Evolutionary conservation across 2,888 invertebrate species (phyloP).

Genomic region (Aelia acuminata): DNA sequence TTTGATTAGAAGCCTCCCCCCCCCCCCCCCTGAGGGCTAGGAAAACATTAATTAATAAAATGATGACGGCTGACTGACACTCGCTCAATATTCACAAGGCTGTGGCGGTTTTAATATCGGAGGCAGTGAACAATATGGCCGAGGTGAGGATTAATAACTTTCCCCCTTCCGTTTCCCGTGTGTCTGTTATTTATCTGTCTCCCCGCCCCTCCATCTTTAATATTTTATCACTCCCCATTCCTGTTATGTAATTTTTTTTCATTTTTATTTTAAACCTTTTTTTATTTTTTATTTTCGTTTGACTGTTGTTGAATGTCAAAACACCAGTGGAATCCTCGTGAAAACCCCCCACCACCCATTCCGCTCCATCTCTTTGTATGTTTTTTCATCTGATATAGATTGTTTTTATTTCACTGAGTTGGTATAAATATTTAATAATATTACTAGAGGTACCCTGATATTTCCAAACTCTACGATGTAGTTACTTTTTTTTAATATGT

Average conservation of each 20-base stretch:
- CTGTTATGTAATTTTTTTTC: not conserved
- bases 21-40: too few relatives aligned
- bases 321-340: not conserved
- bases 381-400: too few relatives aligned
- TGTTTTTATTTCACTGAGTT: too few relatives aligned
- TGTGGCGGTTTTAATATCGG: conserved; percentile 40
- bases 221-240: not conserved
- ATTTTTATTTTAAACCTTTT: not conserved
- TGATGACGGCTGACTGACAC: conserved; percentile 50
- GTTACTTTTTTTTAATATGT: too few relatives aligned
- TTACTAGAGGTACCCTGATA: too few relatives aligned
- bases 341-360: too few relatives aligned
- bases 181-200: conserved; percentile 28
- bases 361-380: too few relatives aligned
- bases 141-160: conserved; percentile 10
- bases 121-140: not conserved
- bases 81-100: conserved; percentile 50
- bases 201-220: not conserved
- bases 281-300: not conserved
- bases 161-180: not conserved
- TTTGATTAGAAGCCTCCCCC: not conserved
- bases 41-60: conserved; percentile 28
- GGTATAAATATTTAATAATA: too few relatives aligned
- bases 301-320: not conserved
- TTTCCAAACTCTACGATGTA: too few relatives aligned